Conservation (phyloP, 2,797 vertebrate genomes). For the Helicolenus hilgendorfi region DNA sequence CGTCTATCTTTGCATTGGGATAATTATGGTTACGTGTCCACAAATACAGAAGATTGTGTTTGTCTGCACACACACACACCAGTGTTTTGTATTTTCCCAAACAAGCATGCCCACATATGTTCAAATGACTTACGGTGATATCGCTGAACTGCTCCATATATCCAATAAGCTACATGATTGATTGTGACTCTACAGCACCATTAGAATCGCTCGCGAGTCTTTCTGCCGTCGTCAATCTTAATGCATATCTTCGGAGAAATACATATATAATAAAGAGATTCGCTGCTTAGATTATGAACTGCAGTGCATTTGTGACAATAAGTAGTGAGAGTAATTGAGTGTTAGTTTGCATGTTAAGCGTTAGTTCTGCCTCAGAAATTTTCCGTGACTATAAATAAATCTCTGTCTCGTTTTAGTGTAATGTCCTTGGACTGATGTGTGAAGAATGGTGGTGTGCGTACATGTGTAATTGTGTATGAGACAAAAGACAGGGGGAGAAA, state of each 20-base stretch:
- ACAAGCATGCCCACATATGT: conserved; percentile 2
- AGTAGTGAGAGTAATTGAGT: conserved; percentile 24
- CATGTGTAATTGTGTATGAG: conserved; percentile 15
- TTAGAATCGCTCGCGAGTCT: conserved; percentile 16
- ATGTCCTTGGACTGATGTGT: conserved; percentile 50
- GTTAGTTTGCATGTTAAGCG: background rate
- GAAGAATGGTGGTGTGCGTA: conserved; percentile 32
- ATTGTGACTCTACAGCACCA: conserved; percentile 6
- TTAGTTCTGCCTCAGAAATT: conserved; percentile 47
- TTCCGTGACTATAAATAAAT: conserved; percentile 55
- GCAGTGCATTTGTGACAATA: background rate
- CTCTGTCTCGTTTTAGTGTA: conserved; percentile 39
- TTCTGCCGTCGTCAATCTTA: conserved; percentile 24
- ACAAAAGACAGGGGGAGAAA: conserved; percentile 13
- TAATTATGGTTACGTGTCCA: background rate
- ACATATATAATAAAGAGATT: conserved; percentile 34
- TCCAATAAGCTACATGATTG: conserved; percentile 36
- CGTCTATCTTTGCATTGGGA: background rate
- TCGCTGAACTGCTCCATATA: conserved; percentile 11
- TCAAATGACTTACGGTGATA: conserved; percentile 25
- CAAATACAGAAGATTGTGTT: background rate
- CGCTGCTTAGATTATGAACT: conserved; percentile 13
- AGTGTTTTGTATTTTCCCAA: conserved; percentile 6
- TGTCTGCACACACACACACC: background rate
- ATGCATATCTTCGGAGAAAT: conserved; percentile 23